These are phyloP conservation scores for Triops longicaudatus DNA, from an alignment of 1,140 invertebrate genomes.

Conservation along the genomic window DNA sequence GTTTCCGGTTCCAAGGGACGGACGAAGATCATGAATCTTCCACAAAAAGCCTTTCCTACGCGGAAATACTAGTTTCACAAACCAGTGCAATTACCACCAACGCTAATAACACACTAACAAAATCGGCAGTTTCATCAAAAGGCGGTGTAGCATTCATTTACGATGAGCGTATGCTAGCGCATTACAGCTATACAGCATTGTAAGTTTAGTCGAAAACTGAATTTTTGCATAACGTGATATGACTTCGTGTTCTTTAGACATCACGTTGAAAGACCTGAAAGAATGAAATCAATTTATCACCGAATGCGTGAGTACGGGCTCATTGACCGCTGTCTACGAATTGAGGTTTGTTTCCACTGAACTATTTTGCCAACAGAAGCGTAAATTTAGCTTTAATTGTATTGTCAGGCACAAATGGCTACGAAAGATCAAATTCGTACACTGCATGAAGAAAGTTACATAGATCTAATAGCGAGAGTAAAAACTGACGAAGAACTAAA, in stretches of 20 bases:
- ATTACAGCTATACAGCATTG: slow-evolving; percentile 53
- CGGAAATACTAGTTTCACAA: neutral
- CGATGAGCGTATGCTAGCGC: slow-evolving; percentile 66
- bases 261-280: slow-evolving; percentile 65
- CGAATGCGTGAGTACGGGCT: slow-evolving; percentile 58
- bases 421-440: slow-evolving; percentile 30
- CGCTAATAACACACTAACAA: slow-evolving; percentile 7
- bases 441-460: slow-evolving; percentile 50
- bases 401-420: slow-evolving; percentile 30
- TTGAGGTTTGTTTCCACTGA: slow-evolving; percentile 36
- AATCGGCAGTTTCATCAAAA: slow-evolving; percentile 53
- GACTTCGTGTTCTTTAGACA: slow-evolving; percentile 16
- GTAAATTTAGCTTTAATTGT: slow-evolving; percentile 22
- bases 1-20: neutral
- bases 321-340: slow-evolving; percentile 49
- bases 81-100: neutral
- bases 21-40: slow-evolving; percentile 52
- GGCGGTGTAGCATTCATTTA: slow-evolving; percentile 61
- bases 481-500: neutral
- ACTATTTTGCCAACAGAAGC: neutral
- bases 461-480: slow-evolving; percentile 61
- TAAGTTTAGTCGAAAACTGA: slow-evolving; percentile 39
- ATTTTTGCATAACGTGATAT: neutral
- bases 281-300: slow-evolving; percentile 59
- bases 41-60: neutral